Conservation (phyloP, 2,888 invertebrate species). For the Leucophora obtusa region DNA sequence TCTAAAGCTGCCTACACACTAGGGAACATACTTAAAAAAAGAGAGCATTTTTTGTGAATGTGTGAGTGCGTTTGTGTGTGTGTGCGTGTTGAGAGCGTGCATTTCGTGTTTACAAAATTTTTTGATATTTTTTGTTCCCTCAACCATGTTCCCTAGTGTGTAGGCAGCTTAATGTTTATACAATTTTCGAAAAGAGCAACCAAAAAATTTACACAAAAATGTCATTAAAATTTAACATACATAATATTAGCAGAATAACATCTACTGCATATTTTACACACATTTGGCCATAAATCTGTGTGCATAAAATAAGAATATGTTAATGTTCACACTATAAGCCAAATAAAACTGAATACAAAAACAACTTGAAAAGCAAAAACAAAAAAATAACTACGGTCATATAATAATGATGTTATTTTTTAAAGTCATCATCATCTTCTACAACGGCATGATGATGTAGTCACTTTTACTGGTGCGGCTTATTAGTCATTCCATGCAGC, state of each 20-base stretch:
- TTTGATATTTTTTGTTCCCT: too few relatives aligned
- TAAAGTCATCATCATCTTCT: not conserved
- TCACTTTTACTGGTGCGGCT: conserved; percentile 58
- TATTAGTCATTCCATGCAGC: conserved; percentile 59
- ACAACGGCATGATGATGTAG: conserved; percentile 26
- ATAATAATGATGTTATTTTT: conserved; percentile 52
- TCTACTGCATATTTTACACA: conserved; percentile 2
- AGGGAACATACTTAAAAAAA: too few relatives aligned
- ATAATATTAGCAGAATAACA: conserved; percentile 14
- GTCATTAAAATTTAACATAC: conserved; percentile 51
- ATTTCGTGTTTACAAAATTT: too few relatives aligned
- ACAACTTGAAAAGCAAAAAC: not conserved
- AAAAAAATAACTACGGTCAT: conserved; percentile 46
- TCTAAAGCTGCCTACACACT: too few relatives aligned
- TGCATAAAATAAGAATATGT: conserved; percentile 17
- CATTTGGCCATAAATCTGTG: not conserved
- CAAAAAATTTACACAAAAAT: conserved; percentile 15
- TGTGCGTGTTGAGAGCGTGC: too few relatives aligned
- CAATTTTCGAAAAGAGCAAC: not conserved
- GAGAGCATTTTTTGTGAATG: too few relatives aligned
- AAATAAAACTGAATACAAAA: conserved; percentile 29
- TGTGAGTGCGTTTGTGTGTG: too few relatives aligned
- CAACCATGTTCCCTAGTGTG: too few relatives aligned
- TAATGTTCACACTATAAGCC: conserved; percentile 28
- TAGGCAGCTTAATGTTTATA: too few relatives aligned